Conservation (phyloP, 2,797 vertebrate genomes). For the Aldrovandia affinis region DNA sequence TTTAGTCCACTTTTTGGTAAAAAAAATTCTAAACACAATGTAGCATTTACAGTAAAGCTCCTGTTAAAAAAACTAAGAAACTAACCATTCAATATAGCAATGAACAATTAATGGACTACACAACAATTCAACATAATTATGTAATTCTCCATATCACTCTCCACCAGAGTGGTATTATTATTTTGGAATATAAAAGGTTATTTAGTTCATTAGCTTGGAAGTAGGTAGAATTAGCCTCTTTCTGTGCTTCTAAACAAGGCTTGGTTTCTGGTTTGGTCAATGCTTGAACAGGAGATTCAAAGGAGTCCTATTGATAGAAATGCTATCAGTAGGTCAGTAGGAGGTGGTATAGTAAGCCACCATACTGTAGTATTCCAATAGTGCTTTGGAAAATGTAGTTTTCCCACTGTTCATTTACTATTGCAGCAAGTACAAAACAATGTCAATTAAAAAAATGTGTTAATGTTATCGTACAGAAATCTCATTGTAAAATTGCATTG, state of each 20-base stretch:
- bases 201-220: background rate
- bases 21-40: background rate
- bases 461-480: too few relatives aligned
- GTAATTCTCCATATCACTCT: background rate
- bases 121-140: background rate
- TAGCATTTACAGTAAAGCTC: background rate
- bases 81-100: background rate
- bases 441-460: too few relatives aligned
- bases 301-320: background rate
- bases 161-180: background rate
- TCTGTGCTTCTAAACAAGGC: too few relatives aligned
- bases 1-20: background rate
- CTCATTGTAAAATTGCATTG: background rate
- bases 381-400: too few relatives aligned
- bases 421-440: too few relatives aligned
- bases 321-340: background rate
- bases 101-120: background rate
- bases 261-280: background rate
- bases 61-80: background rate
- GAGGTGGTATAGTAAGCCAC: background rate
- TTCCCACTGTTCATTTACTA: too few relatives aligned
- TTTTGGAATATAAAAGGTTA: background rate
- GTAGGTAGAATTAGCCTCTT: background rate
- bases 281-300: background rate
- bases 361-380: too few relatives aligned